A percentile compares a stretch with the other conserved stretches of the same genome.
These are phyloP conservation scores for Labia minor DNA, from an alignment of 2,888 invertebrate species.

Conservation along the genomic window DNA sequence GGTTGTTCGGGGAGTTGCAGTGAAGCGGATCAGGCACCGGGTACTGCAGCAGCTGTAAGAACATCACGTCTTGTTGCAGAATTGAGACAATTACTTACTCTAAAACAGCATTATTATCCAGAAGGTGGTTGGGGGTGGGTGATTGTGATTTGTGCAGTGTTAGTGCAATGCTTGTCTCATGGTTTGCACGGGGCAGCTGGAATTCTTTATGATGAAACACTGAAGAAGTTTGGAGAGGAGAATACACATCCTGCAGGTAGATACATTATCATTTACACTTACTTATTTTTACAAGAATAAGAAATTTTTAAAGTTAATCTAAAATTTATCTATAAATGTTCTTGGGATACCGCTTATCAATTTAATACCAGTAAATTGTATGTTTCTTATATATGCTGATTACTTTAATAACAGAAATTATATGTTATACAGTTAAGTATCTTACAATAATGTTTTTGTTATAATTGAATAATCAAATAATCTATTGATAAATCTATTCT, in stretches of 20 bases:
- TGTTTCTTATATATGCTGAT: too few species aligned
- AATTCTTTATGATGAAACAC: conserved; percentile 21
- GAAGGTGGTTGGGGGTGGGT: conserved; percentile 58
- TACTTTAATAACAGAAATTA: too few species aligned
- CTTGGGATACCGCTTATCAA: too few species aligned
- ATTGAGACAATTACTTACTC: conserved; percentile 49
- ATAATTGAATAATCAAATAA: too few species aligned
- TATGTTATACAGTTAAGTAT: too few species aligned
- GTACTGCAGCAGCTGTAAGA: conserved; percentile 36
- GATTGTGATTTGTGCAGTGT: conserved; percentile 57
- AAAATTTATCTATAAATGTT: too few species aligned
- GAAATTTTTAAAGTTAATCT: too few species aligned
- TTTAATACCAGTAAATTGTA: too few species aligned
- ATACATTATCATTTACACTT: too few species aligned
- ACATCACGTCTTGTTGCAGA: conserved; percentile 45
- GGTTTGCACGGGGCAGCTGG: conserved; percentile 47
- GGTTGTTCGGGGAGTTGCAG: conserved; percentile 25
- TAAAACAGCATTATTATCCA: conserved; percentile 35
- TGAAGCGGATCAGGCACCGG: conserved; percentile 38
- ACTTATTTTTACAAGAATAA: too few species aligned
- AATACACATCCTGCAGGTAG: conserved; percentile 19
- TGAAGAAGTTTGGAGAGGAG: conserved; percentile 19
- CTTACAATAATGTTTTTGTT: too few species aligned
- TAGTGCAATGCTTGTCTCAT: conserved; percentile 62
- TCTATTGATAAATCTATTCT: too few species aligned